Percentiles rank a stretch among this genome's conserved stretches.
Conservation (phyloP, 2,888 invertebrate species). For the Scaptomyza cyrtandrae region DNA sequence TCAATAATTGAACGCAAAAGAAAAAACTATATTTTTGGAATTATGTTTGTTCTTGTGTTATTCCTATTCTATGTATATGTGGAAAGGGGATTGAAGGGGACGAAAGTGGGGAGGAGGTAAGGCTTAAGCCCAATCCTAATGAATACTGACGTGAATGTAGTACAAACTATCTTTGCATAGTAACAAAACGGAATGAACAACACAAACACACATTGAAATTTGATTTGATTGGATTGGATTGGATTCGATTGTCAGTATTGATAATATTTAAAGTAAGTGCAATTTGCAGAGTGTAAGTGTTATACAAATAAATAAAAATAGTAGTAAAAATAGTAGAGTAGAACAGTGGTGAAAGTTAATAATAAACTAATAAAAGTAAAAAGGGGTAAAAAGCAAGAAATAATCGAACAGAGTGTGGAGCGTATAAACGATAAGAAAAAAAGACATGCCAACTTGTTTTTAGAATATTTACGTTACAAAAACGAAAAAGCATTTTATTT, state of each 20-base stretch:
- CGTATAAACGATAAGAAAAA: conserved; percentile 3
- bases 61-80: conserved; percentile 2
- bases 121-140: not conserved
- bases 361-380: not conserved
- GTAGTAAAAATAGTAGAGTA: not conserved
- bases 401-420: not conserved
- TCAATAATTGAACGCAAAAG: conserved; percentile 58
- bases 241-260: too few relatives aligned
- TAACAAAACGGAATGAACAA: conserved; percentile 10
- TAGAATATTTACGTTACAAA: not conserved
- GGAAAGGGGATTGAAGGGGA: not conserved
- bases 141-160: not conserved
- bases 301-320: not conserved
- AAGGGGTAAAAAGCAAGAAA: too few relatives aligned
- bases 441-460: conserved; percentile 35
- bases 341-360: too few relatives aligned
- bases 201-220: too few relatives aligned
- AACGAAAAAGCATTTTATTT: not conserved
- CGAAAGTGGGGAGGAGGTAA: not conserved
- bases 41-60: conserved; percentile 10
- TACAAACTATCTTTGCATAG: not conserved
- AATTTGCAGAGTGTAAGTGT: conserved; percentile 28
- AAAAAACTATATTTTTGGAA: conserved; percentile 12
- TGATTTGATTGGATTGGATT: too few relatives aligned
- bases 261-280: conserved; percentile 8